A percentile compares a stretch with the other conserved stretches of the same genome.
Conservation (phyloP, 2,888 invertebrate genomes). For the Philaethria dido region DNA sequence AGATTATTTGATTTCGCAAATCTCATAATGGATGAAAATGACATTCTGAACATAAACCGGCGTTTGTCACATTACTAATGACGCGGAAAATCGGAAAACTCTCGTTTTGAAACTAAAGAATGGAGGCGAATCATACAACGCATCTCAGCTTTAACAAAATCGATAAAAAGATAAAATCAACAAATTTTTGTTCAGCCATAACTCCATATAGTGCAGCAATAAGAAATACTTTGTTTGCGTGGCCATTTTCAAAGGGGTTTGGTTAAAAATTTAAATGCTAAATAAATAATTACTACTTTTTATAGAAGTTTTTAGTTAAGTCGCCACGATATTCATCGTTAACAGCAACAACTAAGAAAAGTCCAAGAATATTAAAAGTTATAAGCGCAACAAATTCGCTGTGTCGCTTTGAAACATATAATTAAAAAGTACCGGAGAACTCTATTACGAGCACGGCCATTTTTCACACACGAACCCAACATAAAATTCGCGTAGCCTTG, state of each 20-base stretch:
- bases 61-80: constrained; percentile 79
- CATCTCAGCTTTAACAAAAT: constrained; percentile 12
- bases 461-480: constrained; percentile 40
- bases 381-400: constrained; percentile 2
- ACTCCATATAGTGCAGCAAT: not conserved
- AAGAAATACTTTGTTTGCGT: too few species aligned
- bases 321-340: not conserved
- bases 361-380: constrained; percentile 13
- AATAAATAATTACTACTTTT: not conserved
- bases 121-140: constrained; percentile 55
- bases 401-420: constrained; percentile 23
- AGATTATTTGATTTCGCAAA: constrained; percentile 71
- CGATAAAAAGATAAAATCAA: constrained; percentile 15
- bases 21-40: constrained; percentile 76
- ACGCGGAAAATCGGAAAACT: constrained; percentile 74
- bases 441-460: constrained; percentile 25
- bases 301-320: not conserved
- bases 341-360: constrained; percentile 1
- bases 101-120: constrained; percentile 67
- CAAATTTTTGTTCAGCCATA: not conserved
- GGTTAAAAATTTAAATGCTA: not conserved
- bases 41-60: constrained; percentile 73
- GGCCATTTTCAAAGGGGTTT: too few species aligned
- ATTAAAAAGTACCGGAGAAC: constrained; percentile 21
- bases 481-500: constrained; percentile 50